Evolutionary conservation across 2,888 invertebrate genomes (phyloP), one percentile per base, ranked within the genome.

Genomic region (Phyllotreta striolata): DNA sequence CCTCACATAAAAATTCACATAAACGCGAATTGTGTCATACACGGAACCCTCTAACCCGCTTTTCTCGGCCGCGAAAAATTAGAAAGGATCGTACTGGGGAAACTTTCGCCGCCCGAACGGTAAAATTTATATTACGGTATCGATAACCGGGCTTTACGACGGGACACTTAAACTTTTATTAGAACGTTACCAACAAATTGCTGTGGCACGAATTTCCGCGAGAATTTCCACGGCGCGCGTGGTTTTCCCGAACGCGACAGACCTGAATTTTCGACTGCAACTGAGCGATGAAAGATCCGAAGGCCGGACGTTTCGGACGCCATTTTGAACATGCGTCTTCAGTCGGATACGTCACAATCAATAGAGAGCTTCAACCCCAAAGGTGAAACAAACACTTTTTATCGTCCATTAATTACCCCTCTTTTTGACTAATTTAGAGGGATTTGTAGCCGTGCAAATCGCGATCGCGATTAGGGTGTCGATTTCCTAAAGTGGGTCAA

Each of bases 271-370:
- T 73, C 58, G 47, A 66, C 64, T 64, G 67, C 68, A 70, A 75
- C 73, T 76, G 73, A 77, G 73, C 73, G 70, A 70, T 72, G 64
- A 66, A 71, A 72, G 74, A 74, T 66, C 64, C 66, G 64, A 73
- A 72, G 70, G 71, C 69, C 66, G 68, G 70, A 72, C 73, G 73
- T 75, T 72, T 66, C 64, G 64, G 68, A 67, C 70, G 79, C 80
- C 80, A 79, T 79, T 66, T 78, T 79, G 79, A 75, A 74, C 78
- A 70, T 79, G 80, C 79, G 80, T 77, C 73, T 72, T 75, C 59
- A 61, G 67, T 66, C 67, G 69, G 74, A 78, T 78, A 78, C 78
- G 78, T 78, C 78, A 78, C 77, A 79, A 80, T 80, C 80, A 79
- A 80, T 80, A 80, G 73, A 75, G 70, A 73, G 74, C 70, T 70